Conservation (phyloP, 2,797 vertebrate genomes). For the Crenichthys baileyi region DNA sequence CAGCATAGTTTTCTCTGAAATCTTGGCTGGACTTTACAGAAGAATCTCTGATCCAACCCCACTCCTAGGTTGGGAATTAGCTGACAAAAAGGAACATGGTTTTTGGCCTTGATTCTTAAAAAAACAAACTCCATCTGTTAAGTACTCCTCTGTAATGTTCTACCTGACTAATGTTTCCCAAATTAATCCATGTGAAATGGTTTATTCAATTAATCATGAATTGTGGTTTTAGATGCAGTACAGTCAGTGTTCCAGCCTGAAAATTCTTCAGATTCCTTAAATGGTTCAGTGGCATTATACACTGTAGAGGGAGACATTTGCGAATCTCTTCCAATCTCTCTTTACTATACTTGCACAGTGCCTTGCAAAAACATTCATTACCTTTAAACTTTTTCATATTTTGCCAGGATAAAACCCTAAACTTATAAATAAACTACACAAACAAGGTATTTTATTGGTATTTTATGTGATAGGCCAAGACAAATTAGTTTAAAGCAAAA, state of each 20-base stretch:
- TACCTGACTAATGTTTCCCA: neutral
- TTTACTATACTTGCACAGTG: neutral
- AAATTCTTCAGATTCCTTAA: constrained; percentile 1
- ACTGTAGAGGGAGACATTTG: neutral
- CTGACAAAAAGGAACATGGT: neutral
- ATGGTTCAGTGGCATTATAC: neutral
- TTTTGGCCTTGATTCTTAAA: neutral
- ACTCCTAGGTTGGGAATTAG: neutral
- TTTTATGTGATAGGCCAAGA: neutral
- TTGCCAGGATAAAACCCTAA: neutral
- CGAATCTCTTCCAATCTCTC: neutral
- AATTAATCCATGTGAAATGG: no score
- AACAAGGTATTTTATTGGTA: neutral
- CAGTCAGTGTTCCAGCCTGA: no score
- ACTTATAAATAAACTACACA: no score
- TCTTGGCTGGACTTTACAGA: no score
- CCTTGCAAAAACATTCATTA: neutral
- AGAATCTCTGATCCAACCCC: no score
- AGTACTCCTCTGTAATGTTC: neutral
- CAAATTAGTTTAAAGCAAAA: neutral
- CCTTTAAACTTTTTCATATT: neutral
- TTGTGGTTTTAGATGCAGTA: neutral
- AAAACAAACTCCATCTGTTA: neutral
- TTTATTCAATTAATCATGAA: neutral
- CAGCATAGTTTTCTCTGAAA: neutral